Evolutionary conservation across 2,888 invertebrate species (phyloP).

Genomic region (Cyclophora albipunctata): DNA sequence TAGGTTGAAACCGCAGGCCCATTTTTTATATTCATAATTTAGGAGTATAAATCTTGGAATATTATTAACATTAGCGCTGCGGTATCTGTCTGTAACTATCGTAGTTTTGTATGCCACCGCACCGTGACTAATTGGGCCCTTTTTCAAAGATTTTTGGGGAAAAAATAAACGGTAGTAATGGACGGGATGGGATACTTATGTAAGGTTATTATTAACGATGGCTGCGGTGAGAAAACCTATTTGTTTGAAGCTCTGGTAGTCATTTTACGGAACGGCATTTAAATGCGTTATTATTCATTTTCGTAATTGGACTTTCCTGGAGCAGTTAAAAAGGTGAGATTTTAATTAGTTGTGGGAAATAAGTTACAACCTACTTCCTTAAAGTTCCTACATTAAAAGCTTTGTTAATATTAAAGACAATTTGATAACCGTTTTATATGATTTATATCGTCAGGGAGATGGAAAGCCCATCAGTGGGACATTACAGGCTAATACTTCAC

Average conservation of each 20-base stretch:
- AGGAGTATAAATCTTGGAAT: constrained; percentile 17
- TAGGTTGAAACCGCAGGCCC: background rate
- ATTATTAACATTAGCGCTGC: constrained; percentile 21
- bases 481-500: too few species aligned
- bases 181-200: constrained; percentile 4
- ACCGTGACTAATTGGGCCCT: constrained; percentile 65
- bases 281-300: too few species aligned
- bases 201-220: background rate
- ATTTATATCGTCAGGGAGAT: too few species aligned
- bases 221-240: constrained; percentile 5
- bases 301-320: too few species aligned
- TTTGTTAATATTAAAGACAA: too few species aligned
- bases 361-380: too few species aligned
- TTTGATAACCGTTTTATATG: too few species aligned
- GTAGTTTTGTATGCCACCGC: constrained; percentile 30
- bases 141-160: constrained; percentile 47
- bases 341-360: too few species aligned
- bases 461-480: too few species aligned
- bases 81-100: constrained; percentile 13
- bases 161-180: constrained; percentile 44
- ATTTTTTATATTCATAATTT: constrained; percentile 22
- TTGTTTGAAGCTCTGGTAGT: background rate
- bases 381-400: too few species aligned
- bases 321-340: too few species aligned
- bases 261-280: too few species aligned